Conservation (phyloP, 2,797 vertebrate species). For the Darevskia mixta region DNA sequence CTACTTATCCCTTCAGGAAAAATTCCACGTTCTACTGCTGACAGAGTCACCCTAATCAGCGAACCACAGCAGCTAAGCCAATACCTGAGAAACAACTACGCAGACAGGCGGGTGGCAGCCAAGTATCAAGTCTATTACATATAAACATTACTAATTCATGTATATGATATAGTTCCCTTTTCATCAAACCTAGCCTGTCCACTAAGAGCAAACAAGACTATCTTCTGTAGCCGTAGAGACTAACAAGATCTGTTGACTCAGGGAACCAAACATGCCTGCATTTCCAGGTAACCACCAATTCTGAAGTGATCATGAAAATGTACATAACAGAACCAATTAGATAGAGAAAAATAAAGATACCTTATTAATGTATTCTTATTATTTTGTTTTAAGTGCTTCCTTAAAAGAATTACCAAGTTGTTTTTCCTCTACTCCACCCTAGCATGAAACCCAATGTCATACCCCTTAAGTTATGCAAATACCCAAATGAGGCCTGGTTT, state of each 20-base stretch:
- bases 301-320: neutral
- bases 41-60: neutral
- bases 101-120: neutral
- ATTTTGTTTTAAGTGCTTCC: neutral
- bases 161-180: no score
- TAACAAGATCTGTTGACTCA: neutral
- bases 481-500: neutral
- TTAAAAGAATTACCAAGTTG: neutral
- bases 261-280: neutral
- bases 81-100: no score
- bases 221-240: neutral
- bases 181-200: neutral
- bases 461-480: neutral
- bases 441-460: neutral
- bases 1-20: neutral
- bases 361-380: neutral
- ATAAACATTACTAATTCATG: neutral
- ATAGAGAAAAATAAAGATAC: neutral
- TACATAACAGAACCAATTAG: neutral
- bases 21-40: neutral
- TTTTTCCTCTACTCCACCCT: neutral
- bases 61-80: neutral
- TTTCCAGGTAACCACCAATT: constrained; percentile 6
- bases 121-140: neutral
- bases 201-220: neutral